Conservation (phyloP, 2,113 vertebrate genomes). For the Microcebus murinus region DNA sequence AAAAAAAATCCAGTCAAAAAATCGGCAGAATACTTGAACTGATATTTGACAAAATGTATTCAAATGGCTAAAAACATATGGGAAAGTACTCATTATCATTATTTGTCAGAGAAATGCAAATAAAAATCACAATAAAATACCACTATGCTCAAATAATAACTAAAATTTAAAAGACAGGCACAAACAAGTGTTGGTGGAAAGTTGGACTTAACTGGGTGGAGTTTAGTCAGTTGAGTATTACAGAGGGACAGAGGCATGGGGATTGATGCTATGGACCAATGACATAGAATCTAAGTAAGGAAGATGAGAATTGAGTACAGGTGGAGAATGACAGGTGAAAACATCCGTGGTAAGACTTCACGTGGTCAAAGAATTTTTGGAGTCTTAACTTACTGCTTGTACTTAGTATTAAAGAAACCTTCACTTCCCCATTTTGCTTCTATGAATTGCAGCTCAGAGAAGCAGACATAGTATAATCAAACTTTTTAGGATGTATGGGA, state of each 20-base stretch:
- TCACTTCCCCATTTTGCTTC: not conserved
- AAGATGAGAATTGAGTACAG: fast-evolving
- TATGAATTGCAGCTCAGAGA: not conserved
- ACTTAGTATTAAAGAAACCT: not conserved
- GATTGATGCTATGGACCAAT: not conserved
- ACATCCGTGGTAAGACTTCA: not conserved
- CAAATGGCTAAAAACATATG: not conserved
- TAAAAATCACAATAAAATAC: not conserved
- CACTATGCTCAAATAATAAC: not conserved
- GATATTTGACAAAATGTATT: not conserved
- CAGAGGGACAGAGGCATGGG: not conserved
- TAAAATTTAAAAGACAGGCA: not conserved
- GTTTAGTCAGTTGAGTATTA: not conserved
- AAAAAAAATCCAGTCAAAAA: not conserved
- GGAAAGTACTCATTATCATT: not conserved
- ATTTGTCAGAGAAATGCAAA: not conserved
- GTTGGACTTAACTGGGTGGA: not conserved
- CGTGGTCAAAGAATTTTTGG: not conserved
- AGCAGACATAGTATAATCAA: no score
- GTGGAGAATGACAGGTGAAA: not conserved
- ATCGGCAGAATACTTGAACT: not conserved
- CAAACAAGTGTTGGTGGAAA: not conserved
- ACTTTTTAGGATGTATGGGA: not conserved
- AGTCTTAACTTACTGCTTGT: not conserved
- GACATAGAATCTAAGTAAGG: not conserved